Evolutionary conservation across 1,140 invertebrate species (phyloP).

Genomic region (Halictus rubicundus): DNA sequence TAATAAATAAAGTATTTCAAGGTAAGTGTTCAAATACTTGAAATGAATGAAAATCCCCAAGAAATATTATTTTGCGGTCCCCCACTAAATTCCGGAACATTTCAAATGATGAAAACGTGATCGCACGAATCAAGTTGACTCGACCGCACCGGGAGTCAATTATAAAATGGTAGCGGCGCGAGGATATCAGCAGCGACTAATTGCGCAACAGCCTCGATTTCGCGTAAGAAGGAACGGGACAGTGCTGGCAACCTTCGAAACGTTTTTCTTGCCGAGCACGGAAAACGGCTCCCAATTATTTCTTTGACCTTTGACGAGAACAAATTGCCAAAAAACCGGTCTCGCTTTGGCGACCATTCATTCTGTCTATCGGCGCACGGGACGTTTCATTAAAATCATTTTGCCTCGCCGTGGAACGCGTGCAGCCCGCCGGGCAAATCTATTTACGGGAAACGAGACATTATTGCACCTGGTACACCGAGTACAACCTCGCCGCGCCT

Average conservation of each 20-base stretch:
- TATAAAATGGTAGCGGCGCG: too few species aligned
- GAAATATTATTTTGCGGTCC: too few species aligned
- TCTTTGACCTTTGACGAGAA: background rate
- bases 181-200: background rate
- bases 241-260: background rate
- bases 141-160: too few species aligned
- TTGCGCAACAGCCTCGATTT: background rate
- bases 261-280: background rate
- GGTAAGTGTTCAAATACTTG: too few species aligned
- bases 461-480: slow-evolving; percentile 35
- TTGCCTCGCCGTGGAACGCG: slow-evolving; percentile 12
- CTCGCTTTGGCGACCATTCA: background rate
- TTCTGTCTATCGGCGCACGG: slow-evolving; percentile 10
- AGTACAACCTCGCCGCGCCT: background rate
- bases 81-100: too few species aligned
- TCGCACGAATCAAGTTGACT: too few species aligned
- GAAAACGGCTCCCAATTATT: background rate
- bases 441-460: slow-evolving; percentile 35
- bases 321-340: background rate
- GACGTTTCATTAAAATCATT: slow-evolving; percentile 19
- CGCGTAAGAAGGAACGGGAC: background rate
- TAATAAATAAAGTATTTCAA: too few species aligned
- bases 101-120: too few species aligned
- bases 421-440: slow-evolving; percentile 32
- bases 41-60: too few species aligned